Percentiles rank a stretch among this genome's conserved stretches.
Evolutionary conservation across 2,888 invertebrate species (phyloP).

Genomic region (Limnephilus lunatus): DNA sequence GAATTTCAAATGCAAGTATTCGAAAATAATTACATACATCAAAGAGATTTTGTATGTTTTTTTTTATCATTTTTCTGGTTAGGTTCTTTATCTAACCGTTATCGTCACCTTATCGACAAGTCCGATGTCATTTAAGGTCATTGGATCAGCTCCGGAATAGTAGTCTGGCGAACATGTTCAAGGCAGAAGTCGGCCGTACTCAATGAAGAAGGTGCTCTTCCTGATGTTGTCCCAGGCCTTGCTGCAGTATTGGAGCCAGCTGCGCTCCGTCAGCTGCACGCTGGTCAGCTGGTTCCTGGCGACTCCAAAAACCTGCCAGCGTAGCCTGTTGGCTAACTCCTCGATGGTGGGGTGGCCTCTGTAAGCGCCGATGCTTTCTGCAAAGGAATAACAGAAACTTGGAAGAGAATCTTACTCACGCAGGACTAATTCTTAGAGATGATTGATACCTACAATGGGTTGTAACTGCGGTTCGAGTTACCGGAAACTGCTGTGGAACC

Average conservation of each 20-base stretch:
- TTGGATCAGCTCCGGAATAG: not conserved
- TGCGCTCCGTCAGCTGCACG: slow-evolving; percentile 86
- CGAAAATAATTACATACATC: not conserved
- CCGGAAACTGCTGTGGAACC: too few species aligned
- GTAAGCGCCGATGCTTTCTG: slow-evolving; percentile 71
- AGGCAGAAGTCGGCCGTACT: slow-evolving; percentile 89
- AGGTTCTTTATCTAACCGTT: not conserved
- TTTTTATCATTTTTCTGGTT: not conserved
- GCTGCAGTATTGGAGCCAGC: slow-evolving; percentile 89
- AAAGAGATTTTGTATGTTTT: not conserved
- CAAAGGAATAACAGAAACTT: not conserved
- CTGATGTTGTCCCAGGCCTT: slow-evolving; percentile 91
- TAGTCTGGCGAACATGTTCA: slow-evolving; percentile 68
- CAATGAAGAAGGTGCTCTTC: slow-evolving; percentile 89
- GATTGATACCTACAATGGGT: too few species aligned
- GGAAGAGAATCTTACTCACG: not conserved
- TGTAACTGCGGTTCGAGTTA: too few species aligned
- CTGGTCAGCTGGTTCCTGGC: slow-evolving; percentile 84
- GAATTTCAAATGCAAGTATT: too few species aligned
- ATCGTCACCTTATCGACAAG: not conserved
- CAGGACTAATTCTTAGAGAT: not conserved
- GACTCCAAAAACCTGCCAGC: slow-evolving; percentile 84
- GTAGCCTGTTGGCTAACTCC: slow-evolving; percentile 81
- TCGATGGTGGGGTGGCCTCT: slow-evolving; percentile 81
- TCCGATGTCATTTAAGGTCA: not conserved